Percentiles rank a stretch among this genome's conserved stretches.
These are phyloP conservation scores for Tetranychus truncatus DNA, from an alignment of 2,888 invertebrate genomes.

Conservation along the genomic window DNA sequence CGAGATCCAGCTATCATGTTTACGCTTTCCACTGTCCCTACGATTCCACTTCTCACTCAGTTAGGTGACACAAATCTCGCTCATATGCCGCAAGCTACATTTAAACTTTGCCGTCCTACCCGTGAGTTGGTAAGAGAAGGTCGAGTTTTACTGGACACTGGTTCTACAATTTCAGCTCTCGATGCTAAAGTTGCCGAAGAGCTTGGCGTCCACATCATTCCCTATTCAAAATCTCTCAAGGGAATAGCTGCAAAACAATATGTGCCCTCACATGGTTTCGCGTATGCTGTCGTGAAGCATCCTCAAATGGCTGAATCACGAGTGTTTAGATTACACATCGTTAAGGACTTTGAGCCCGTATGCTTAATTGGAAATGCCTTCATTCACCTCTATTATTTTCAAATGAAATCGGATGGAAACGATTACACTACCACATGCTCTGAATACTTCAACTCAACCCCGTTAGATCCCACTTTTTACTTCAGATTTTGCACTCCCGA, in stretches of 20 bases:
- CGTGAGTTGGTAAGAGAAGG: neutral
- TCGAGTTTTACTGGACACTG: neutral
- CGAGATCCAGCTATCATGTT: fast-evolving
- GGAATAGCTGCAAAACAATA: neutral
- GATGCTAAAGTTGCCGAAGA: neutral
- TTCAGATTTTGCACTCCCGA: neutral
- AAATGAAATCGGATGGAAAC: neutral
- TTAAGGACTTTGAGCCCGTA: neutral
- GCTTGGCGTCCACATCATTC: neutral
- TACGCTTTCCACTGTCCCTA: too few relatives aligned
- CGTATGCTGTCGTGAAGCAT: neutral
- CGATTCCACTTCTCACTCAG: neutral
- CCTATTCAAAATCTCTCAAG: neutral
- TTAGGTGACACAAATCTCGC: neutral
- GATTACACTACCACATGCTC: neutral
- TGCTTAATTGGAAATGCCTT: neutral
- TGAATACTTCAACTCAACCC: neutral
- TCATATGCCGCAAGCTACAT: neutral
- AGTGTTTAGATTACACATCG: neutral
- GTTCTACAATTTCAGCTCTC: neutral
- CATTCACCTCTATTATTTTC: neutral
- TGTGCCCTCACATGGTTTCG: neutral
- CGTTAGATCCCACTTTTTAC: neutral
- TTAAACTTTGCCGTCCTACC: neutral
- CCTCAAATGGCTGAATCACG: neutral